Percentiles rank a stretch among this genome's conserved stretches.
Conservation (phyloP, 2,113 vertebrate species). For the Melanocharis versteri region DNA sequence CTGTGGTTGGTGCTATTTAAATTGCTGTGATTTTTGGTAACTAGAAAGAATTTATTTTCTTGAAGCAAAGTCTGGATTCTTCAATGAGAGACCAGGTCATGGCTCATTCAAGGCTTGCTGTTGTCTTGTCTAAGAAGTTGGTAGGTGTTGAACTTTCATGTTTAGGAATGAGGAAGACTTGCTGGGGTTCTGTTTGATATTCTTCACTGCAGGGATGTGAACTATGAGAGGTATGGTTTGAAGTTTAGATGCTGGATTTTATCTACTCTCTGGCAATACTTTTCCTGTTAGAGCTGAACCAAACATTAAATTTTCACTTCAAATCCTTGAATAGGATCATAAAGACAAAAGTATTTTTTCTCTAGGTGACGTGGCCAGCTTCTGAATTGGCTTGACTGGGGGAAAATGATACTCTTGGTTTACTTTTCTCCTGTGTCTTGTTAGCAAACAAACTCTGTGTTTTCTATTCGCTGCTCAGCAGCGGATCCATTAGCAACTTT, state of each 20-base stretch:
- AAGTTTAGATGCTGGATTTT: background rate
- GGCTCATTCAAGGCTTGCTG: background rate
- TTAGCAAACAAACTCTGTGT: background rate
- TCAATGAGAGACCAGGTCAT: background rate
- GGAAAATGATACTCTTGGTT: background rate
- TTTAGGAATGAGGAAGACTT: background rate
- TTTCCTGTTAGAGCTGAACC: background rate
- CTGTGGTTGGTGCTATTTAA: background rate
- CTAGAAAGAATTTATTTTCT: background rate
- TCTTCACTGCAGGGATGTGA: background rate
- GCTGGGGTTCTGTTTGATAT: background rate
- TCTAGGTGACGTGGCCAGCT: background rate
- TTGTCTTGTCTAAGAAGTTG: background rate
- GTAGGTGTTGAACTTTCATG: background rate
- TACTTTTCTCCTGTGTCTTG: background rate
- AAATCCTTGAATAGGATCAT: background rate
- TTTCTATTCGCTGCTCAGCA: background rate
- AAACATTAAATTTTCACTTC: background rate
- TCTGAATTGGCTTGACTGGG: background rate
- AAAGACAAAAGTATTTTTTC: background rate
- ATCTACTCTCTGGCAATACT: background rate
- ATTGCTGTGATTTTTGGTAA: background rate
- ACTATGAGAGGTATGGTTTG: background rate
- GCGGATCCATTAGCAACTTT: rapidly evolving
- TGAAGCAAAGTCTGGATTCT: background rate